phyloP scores from a whole-genome alignment of 2,797 vertebrate genomes.

The Synanceia verrucosa region DNA sequence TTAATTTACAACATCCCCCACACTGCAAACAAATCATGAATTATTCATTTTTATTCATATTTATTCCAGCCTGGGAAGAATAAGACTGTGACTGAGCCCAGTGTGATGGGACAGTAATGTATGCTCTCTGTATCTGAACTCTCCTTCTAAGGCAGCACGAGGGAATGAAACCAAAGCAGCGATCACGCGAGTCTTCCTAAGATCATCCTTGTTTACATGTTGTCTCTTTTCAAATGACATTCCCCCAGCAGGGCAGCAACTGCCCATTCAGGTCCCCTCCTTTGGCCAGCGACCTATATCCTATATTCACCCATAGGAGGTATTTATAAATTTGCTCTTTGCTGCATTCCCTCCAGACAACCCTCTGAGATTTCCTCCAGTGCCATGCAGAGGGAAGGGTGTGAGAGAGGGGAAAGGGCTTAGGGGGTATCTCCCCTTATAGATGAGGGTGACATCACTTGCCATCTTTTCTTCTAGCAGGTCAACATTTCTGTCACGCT shows the following conservation, averaged over 20 bases:
- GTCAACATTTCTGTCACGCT: constrained; percentile 47
- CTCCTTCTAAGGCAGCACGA: constrained; percentile 52
- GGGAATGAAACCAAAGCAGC: constrained; percentile 46
- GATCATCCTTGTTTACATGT: constrained; percentile 55
- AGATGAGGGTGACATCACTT: constrained; percentile 72
- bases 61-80: constrained; percentile 31
- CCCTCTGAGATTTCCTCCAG: constrained; percentile 50
- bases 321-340: constrained; percentile 74
- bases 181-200: constrained; percentile 58
- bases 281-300: constrained; percentile 45
- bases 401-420: constrained; percentile 6
- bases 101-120: constrained; percentile 26
- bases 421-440: constrained; percentile 45
- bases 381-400: constrained; percentile 25
- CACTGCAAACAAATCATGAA: constrained; percentile 54
- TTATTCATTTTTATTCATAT: constrained; percentile 64
- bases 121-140: constrained; percentile 25
- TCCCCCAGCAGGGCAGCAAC: constrained; percentile 59
- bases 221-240: constrained; percentile 52
- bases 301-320: constrained; percentile 54
- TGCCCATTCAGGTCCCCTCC: constrained; percentile 6
- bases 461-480: constrained; percentile 47
- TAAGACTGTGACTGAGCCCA: constrained; percentile 11
- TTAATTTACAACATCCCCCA: constrained; percentile 49
- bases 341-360: constrained; percentile 52